Percentiles rank a stretch among this genome's conserved stretches.
Conservation (phyloP, 1,140 invertebrate genomes). For the Cydia splendana region DNA sequence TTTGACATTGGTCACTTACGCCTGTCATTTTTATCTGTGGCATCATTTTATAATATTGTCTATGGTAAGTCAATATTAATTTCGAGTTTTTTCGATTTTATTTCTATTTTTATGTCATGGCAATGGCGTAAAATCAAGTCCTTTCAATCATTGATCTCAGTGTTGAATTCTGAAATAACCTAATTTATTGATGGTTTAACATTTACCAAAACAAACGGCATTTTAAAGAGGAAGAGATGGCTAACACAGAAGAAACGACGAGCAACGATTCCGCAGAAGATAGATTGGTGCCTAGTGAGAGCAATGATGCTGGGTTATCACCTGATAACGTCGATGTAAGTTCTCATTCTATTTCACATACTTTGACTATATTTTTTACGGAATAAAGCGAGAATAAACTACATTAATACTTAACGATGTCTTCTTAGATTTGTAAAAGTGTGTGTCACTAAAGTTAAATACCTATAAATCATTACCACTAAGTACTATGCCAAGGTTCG, state of each 20-base stretch:
- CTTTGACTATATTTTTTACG: slow-evolving; percentile 19
- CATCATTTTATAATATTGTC: not conserved
- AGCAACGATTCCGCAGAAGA: slow-evolving; percentile 41
- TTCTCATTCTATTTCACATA: slow-evolving; percentile 35
- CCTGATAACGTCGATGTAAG: slow-evolving; percentile 55
- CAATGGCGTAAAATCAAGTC: slow-evolving; percentile 30
- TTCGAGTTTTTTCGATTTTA: slow-evolving; percentile 3
- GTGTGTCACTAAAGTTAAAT: not conserved
- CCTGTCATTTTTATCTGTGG: not conserved
- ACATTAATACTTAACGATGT: not conserved
- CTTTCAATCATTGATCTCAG: slow-evolving; percentile 24
- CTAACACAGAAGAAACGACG: slow-evolving; percentile 47
- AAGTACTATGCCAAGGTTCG: not conserved
- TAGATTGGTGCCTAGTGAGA: slow-evolving; percentile 52
- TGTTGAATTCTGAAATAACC: slow-evolving; percentile 19
- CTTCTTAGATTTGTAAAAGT: not conserved
- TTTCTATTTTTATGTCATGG: slow-evolving; percentile 32
- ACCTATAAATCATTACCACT: not conserved
- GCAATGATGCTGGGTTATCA: slow-evolving; percentile 39
- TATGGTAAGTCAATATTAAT: slow-evolving; percentile 14
- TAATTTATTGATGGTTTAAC: slow-evolving; percentile 14
- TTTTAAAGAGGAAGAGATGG: slow-evolving; percentile 39
- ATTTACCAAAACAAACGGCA: slow-evolving; percentile 19
- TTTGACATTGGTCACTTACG: slow-evolving; percentile 4
- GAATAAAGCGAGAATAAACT: not conserved